Evolutionary conservation across 2,888 invertebrate genomes (phyloP).

Genomic region (Physocephala rufipes): DNA sequence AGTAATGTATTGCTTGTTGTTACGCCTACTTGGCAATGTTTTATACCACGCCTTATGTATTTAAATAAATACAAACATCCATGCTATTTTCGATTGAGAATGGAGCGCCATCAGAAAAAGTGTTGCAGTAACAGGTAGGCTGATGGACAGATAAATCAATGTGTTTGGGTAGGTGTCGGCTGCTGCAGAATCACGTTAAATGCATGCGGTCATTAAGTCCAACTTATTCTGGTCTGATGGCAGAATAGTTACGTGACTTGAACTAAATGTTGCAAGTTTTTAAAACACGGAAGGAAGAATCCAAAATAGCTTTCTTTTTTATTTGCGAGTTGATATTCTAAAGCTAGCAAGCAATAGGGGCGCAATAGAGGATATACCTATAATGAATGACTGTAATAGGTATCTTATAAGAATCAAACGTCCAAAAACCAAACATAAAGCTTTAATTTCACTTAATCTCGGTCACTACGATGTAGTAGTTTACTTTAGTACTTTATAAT

Average conservation of each 20-base stretch:
- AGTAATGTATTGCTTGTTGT: neutral
- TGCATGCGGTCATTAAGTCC: neutral
- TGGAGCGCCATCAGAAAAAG: neutral
- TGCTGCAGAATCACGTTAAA: neutral
- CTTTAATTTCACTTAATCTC: too few species aligned
- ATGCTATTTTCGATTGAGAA: neutral
- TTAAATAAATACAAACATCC: neutral
- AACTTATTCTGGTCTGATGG: slow-evolving; percentile 7
- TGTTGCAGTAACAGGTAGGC: too few species aligned
- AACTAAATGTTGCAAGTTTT: neutral
- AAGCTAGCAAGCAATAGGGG: too few species aligned
- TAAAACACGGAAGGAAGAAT: neutral
- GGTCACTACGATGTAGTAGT: too few species aligned
- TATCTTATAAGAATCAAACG: too few species aligned
- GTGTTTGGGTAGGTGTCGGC: neutral
- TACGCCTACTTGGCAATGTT: neutral
- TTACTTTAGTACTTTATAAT: too few species aligned
- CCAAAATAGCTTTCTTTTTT: too few species aligned
- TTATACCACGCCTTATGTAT: neutral
- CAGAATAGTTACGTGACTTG: slow-evolving; percentile 1
- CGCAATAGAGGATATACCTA: too few species aligned
- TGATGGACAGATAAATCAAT: too few species aligned
- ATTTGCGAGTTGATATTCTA: too few species aligned
- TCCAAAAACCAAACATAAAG: too few species aligned
- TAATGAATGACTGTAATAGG: too few species aligned